Evolutionary conservation across 2,113 vertebrate species (phyloP).

Genomic region (Orycteropus afer): DNA sequence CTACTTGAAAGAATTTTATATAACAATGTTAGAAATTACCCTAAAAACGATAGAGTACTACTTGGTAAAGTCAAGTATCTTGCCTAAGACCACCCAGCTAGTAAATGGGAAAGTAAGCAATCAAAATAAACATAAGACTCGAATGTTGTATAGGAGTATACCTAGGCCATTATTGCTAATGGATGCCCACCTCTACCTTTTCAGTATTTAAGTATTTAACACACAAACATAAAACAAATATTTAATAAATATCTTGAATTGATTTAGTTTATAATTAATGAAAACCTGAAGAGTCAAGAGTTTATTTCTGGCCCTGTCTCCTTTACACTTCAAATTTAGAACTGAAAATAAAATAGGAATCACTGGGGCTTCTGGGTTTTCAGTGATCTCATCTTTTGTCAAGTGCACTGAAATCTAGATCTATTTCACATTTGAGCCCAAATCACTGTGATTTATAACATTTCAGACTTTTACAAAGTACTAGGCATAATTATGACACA

Average conservation of each 20-base stretch:
- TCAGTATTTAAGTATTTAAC: neutral
- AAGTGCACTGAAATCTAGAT: neutral
- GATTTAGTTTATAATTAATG: neutral
- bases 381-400: neutral
- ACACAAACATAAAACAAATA: neutral
- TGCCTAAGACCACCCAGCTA: neutral
- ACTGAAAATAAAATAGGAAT: conserved; percentile 4
- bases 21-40: neutral
- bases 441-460: neutral
- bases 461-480: neutral
- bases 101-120: neutral
- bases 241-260: neutral
- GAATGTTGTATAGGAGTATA: neutral
- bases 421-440: neutral
- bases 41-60: conserved; percentile 16
- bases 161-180: neutral
- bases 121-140: neutral
- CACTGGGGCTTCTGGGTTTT: neutral
- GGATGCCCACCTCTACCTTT: neutral
- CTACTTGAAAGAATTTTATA: neutral
- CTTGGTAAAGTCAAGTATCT: neutral
- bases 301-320: neutral
- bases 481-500: neutral
- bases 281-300: conserved; percentile 22
- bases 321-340: conserved; percentile 39